Evolutionary conservation across 2,113 vertebrate genomes (phyloP), one percentile per base, ranked within the genome.

Genomic region (Malurus alboscapulatus): DNA sequence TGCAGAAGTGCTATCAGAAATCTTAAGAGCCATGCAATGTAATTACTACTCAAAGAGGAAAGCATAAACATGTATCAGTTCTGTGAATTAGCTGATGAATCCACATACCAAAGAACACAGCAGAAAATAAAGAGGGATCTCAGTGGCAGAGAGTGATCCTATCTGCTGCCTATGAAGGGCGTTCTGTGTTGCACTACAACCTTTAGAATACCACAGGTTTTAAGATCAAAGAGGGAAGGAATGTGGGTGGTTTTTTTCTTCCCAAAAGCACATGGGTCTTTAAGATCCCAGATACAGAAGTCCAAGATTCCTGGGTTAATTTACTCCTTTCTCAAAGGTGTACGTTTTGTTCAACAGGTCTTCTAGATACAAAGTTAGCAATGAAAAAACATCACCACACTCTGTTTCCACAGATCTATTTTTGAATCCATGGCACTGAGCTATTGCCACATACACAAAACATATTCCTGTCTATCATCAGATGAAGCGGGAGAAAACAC

Each of bases 201-300:
- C 27, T 57, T 51, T 51, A 69, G 21, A 57, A 73, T 48, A 54
- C 14, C 25, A 25, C 14, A 85, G 29, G 18, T 47, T 86, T 79
- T 48, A 89, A 62, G 12, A 54, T 19, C 12, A 69, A n/a, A 66
- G 22, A 48, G 58, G 30, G 19, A 30, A 3, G 30, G 19, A 30
- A 3, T 21, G 7, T 26, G 12, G 25, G 4, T 38, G 2, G 0
- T 2, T 11, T 47, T 77, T 27, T 27, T 5, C 9, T 21, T 7
- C 3, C 16, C 14, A 71, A 74, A 66, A 38, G 10, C 15, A 27
- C 0, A 1, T 8, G 9, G 19, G 12, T 78, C 15, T 81, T 74
- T 51, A 74, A 58, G 50, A 61, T 76, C 12, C 12, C 47, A 81
- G 17, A 68, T 20, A 80, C 0, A 32, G 18, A 85, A 85, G 22